Conservation (phyloP, 2,113 vertebrate genomes). For the Crotophaga sulcirostris region DNA sequence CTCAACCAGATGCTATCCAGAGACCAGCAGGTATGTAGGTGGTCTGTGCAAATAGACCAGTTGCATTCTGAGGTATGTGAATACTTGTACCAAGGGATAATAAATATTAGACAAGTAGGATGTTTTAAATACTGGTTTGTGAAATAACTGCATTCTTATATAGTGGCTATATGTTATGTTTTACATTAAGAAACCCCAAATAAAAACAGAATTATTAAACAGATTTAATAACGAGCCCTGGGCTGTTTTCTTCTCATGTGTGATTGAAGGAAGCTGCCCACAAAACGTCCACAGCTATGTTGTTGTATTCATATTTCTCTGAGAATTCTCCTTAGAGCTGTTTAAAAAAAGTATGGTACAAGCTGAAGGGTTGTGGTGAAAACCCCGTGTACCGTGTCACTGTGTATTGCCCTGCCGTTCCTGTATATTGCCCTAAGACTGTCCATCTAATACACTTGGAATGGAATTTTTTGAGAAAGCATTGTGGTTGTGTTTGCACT, state of each 20-base stretch:
- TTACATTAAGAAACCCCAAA: neutral
- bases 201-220: neutral
- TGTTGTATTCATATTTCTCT: neutral
- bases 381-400: rapidly evolving
- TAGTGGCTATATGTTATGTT: neutral
- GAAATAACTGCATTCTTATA: neutral
- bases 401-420: neutral
- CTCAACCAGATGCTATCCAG: neutral
- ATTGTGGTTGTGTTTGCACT: neutral
- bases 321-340: neutral
- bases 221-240: neutral
- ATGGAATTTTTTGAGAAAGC: neutral
- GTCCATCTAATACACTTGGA: neutral
- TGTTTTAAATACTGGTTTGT: neutral
- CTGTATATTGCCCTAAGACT: neutral
- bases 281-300: neutral
- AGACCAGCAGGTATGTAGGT: neutral
- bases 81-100: neutral
- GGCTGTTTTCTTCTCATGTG: neutral
- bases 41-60: neutral
- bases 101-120: neutral
- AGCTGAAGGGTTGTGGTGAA: neutral
- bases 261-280: neutral
- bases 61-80: neutral
- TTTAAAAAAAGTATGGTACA: neutral